Percentiles rank a stretch among this genome's conserved stretches.
These are phyloP conservation scores for Staurois parvus DNA, from an alignment of 2,797 vertebrate genomes.

Conservation along the genomic window DNA sequence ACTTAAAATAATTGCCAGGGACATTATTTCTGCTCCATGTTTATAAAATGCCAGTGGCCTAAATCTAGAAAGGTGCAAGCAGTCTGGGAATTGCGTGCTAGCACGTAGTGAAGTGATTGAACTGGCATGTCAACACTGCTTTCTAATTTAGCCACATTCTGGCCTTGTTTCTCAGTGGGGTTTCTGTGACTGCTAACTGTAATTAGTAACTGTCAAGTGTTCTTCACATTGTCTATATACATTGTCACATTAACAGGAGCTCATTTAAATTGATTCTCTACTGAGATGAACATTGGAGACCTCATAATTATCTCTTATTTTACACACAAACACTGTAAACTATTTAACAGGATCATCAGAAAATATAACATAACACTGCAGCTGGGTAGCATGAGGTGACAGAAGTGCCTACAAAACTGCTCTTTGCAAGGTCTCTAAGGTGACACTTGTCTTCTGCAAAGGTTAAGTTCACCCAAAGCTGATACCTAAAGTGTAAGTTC, in stretches of 20 bases:
- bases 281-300: constrained; percentile 75
- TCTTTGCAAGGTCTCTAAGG: too few species aligned
- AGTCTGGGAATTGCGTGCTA: constrained; percentile 60
- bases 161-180: constrained; percentile 63
- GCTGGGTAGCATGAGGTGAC: too few species aligned
- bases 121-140: constrained; percentile 64
- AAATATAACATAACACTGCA: constrained; percentile 33
- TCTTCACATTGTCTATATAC: constrained; percentile 70
- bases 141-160: constrained; percentile 69
- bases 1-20: constrained; percentile 44
- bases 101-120: constrained; percentile 66
- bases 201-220: constrained; percentile 83
- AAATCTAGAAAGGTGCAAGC: constrained; percentile 63
- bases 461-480: too few species aligned
- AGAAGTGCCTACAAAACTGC: too few species aligned
- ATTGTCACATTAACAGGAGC: constrained; percentile 75
- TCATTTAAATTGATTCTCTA: constrained; percentile 81
- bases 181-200: constrained; percentile 70
- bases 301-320: constrained; percentile 78
- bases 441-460: too few species aligned
- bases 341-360: constrained; percentile 67
- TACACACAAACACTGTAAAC: constrained; percentile 71
- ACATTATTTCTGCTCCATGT: constrained; percentile 65
- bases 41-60: constrained; percentile 65
- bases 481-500: too few species aligned